Evolutionary conservation across 2,113 vertebrate species (phyloP), one percentile per base, ranked within the genome.

Genomic region (Elephantulus edwardii): DNA sequence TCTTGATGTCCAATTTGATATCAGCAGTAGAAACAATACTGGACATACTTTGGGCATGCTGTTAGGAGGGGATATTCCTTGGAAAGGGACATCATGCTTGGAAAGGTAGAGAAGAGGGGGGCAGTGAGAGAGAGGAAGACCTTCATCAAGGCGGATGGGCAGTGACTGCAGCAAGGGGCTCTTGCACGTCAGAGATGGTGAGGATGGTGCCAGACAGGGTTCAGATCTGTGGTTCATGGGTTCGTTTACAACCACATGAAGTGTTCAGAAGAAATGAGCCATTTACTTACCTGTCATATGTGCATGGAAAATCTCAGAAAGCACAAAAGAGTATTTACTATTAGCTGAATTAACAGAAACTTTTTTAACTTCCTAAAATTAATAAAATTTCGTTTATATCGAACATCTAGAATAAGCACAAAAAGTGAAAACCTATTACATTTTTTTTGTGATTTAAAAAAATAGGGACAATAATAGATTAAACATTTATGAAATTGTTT

Each of bases 371-470:
- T 88, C 16, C 66, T 86, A 70, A 50, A 74, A 3, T 76, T 66
- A 60, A 50, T 19, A 3, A 75, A 42, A 30, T 85, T 77, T 81
- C 90, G 12, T 60, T 94, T 79, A 50, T 81, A 7, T 76, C 33
- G 14, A 52, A 84, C 48, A 60, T 92, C 75, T 91, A 54, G 85
- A 88, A 85, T 76, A 54, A 84, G 52, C 64, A 62, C 44, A 68
- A 83, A 91, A 75, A 72, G 33, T 92, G 8, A 76, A 93, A 79
- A 54, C 4, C 8, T 60, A 20, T 8, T 82, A n/a, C 11, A 75
- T 62, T 19, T 81, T 20, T 72, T 86, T 62, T 76, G 16, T 93
- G 30, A 77, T 50, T 89, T 93, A 58, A 58, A 74, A 79, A 88
- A 77, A 35, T 71, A n/a, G 56, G 20, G 3, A n/a, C 79, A 78